A percentile compares a stretch with the other conserved stretches of the same genome.
Conservation (phyloP, 2,113 vertebrate species). For the Notechis scutatus region DNA sequence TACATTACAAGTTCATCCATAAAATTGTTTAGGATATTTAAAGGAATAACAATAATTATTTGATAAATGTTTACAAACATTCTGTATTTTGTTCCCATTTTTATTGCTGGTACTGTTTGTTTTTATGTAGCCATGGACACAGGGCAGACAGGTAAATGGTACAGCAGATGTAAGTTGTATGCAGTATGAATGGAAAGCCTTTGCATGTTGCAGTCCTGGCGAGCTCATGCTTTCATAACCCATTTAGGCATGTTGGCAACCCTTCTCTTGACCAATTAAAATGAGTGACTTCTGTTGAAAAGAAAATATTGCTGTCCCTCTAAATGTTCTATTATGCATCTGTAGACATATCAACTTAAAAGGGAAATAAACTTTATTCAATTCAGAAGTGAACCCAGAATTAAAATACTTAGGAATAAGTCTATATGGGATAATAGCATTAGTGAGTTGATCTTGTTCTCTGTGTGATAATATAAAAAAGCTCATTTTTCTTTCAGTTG, state of each 20-base stretch:
- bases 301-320: conserved; percentile 1
- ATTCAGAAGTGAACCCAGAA: neutral
- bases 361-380: neutral
- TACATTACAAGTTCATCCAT: neutral
- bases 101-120: conserved; percentile 72
- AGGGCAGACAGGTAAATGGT: conserved; percentile 96
- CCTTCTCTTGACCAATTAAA: conserved; percentile 1
- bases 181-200: conserved; percentile 43
- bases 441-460: neutral
- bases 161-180: conserved; percentile 10
- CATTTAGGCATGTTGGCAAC: conserved; percentile 50
- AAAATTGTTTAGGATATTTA: neutral
- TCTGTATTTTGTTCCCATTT: conserved; percentile 20
- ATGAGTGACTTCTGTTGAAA: neutral
- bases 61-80: neutral
- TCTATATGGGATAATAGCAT: neutral
- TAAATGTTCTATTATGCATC: neutral
- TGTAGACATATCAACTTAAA: neutral
- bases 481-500: neutral
- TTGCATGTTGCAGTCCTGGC: conserved; percentile 44
- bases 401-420: neutral
- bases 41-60: neutral
- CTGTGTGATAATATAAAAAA: neutral
- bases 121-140: conserved; percentile 91
- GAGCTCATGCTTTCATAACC: conserved; percentile 37